Base-by-base conservation (phyloP, 2,888 invertebrate genomes). In the Emmelina monodactyla region DNA sequence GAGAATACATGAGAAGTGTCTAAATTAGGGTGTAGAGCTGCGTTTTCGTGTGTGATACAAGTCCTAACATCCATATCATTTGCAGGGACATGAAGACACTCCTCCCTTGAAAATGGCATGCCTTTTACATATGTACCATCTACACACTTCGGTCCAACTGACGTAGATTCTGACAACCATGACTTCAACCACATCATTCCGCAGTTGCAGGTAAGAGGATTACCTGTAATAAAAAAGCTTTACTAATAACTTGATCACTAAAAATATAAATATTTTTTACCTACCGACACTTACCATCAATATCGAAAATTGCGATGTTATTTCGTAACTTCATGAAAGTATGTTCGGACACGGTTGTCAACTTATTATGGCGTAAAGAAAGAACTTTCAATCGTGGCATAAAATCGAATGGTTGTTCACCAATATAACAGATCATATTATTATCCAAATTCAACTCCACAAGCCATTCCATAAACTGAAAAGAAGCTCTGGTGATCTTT, bases 361-460 rank as follows among this genome's bases (percentile, higher is more conserved):
- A 82, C 49, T 86, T 86, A 60, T 94, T 94, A 53, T 89, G 88
- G 34, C 86, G 82, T 53, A 94, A 61, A 19, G 90, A 91, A 14
- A 94, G 78, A 13, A 92, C 87, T 46, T 92, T 85, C n/a, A 94
- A 60, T 37, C 92, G 82, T 2, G 91, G 88, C 92, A 94, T 92
- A 15, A 85, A 86, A 55, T 91, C 88, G 61, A 94, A 93, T 1
- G 92, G 91, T 16, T 87, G 84, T 2, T 89, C 91, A 50, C 87
- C 85, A 34, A 94, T 88, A 32, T 85, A 83, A 58, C 94, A 94
- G 49, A 94, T 88, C 40, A 85, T 80, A 69, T 94, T 94, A 62
- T 90, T 88, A 58, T 93, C 92, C 75, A 94, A 83, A 79, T 89
- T 89, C 3, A 94, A 64, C 59, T 94, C 93, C 1, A 94, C 91